Conservation (phyloP, 2,113 vertebrate genomes). For the Galeopterus variegatus region DNA sequence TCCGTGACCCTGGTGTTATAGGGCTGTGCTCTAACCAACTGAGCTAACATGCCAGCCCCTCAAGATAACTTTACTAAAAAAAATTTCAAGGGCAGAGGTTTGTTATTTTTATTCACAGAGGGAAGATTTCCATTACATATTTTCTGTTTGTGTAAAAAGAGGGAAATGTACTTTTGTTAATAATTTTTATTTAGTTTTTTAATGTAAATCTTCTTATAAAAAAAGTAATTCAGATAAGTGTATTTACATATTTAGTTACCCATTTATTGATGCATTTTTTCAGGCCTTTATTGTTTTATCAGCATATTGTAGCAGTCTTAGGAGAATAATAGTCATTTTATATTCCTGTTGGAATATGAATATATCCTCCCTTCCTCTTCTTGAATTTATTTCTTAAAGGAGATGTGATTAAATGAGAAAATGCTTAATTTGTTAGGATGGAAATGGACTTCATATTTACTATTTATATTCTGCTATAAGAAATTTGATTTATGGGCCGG, state of each 20-base stretch:
- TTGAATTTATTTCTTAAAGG: conserved; percentile 56
- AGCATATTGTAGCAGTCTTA: neutral
- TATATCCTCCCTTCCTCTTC: neutral
- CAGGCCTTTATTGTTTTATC: neutral
- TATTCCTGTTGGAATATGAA: neutral
- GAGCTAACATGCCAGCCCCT: neutral
- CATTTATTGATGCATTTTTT: neutral
- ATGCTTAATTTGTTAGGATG: neutral
- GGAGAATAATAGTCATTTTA: neutral
- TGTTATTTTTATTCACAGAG: neutral
- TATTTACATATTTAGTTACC: neutral
- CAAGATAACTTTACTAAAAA: conserved; percentile 47
- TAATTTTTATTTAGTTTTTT: conserved; percentile 22
- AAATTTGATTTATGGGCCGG: neutral
- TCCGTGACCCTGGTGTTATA: too few relatives aligned
- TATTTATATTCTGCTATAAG: neutral
- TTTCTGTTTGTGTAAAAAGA: neutral
- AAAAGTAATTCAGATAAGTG: neutral
- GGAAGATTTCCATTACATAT: neutral
- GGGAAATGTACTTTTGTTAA: neutral
- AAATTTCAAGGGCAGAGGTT: neutral
- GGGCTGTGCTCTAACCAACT: too few relatives aligned
- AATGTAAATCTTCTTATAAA: neutral
- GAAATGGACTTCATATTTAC: neutral
- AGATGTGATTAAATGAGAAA: neutral